These are phyloP conservation scores for Cotesia congregata DNA, from an alignment of 2,888 invertebrate species.

Conservation along the genomic window DNA sequence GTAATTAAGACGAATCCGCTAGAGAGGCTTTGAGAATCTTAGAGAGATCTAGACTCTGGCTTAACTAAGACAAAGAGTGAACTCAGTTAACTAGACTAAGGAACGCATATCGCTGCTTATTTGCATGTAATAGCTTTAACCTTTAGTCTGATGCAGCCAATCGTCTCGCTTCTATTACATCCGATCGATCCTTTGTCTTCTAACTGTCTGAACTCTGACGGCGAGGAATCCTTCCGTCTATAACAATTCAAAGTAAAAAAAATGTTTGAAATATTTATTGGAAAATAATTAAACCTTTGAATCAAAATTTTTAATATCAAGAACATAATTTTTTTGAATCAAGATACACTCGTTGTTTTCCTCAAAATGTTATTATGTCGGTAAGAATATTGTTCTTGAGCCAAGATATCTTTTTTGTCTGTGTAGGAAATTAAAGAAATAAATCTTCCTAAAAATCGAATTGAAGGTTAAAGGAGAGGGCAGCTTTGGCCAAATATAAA, in stretches of 20 bases:
- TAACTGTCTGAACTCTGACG: neutral
- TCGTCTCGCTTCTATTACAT: conserved; percentile 29
- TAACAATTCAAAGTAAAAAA: neutral
- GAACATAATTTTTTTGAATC: too few species aligned
- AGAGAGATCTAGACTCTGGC: conserved; percentile 30
- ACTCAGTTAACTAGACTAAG: conserved; percentile 38
- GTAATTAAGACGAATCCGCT: conserved; percentile 67
- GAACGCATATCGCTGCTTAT: conserved; percentile 55
- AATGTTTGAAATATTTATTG: neutral
- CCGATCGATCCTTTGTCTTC: conserved; percentile 46
- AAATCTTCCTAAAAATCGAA: too few species aligned
- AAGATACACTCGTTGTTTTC: too few species aligned
- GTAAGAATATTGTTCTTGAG: too few species aligned
- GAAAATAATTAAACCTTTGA: neutral
- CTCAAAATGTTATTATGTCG: too few species aligned
- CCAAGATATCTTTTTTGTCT: too few species aligned
- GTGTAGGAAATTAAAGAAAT: too few species aligned
- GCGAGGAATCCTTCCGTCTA: neutral
- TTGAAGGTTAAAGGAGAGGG: too few species aligned
- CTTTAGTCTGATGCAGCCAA: conserved; percentile 54
- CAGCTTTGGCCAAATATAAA: too few species aligned
- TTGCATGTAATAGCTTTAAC: conserved; percentile 64
- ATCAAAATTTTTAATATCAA: too few species aligned
- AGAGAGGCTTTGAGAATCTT: conserved; percentile 55
- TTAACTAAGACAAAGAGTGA: conserved; percentile 41